phyloP scores from a whole-genome alignment of 2,797 vertebrate genomes.

The Balearica regulorum region DNA sequence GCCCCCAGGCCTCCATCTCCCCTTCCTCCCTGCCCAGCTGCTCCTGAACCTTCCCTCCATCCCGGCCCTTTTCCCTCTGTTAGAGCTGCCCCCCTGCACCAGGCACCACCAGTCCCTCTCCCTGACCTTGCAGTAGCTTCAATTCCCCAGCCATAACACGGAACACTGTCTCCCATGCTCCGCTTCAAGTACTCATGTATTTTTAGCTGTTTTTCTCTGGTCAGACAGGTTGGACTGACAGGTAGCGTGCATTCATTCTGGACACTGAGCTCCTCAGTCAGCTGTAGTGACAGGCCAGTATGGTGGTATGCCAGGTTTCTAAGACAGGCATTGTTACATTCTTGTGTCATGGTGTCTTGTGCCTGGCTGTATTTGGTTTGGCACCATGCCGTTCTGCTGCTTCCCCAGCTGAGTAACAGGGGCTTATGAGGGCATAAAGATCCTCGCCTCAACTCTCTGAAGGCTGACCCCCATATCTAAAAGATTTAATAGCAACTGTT shows the following conservation, averaged over 20 bases:
- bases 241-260: accelerated
- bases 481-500: not conserved
- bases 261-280: not conserved
- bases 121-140: not conserved
- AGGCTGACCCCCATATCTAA: not conserved
- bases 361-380: not conserved
- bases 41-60: not conserved
- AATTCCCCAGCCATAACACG: accelerated
- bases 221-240: not conserved
- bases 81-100: not conserved
- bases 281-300: accelerated
- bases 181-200: accelerated
- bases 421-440: not conserved
- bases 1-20: not conserved
- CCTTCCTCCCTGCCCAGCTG: not conserved
- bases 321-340: not conserved
- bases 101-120: too few species aligned
- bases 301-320: not conserved
- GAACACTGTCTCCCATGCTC: not conserved
- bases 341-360: not conserved
- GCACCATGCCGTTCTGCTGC: not conserved
- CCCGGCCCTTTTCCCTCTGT: not conserved
- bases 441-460: not conserved
- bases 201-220: not conserved
- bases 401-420: not conserved